Conservation (phyloP, 2,888 invertebrate genomes). For the Ischnus inquisitorius region DNA sequence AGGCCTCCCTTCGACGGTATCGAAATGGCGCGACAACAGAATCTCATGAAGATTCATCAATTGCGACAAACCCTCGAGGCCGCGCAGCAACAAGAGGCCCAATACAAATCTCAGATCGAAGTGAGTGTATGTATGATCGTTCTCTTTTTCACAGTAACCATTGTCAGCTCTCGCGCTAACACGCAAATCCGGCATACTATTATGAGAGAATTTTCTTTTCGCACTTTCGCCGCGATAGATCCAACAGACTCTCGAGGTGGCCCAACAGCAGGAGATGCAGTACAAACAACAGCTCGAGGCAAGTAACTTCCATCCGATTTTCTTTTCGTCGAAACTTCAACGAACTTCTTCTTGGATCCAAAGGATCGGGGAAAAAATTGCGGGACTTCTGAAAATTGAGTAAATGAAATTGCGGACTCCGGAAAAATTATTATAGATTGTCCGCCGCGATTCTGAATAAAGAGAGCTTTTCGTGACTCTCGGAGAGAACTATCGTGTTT, state of each 20-base stretch:
- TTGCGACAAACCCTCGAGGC: constrained; percentile 92
- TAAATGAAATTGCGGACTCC: too few species aligned
- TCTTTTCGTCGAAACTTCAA: not conserved
- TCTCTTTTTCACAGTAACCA: constrained; percentile 77
- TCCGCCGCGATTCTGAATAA: too few species aligned
- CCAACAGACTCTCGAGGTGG: constrained; percentile 90
- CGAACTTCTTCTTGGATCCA: too few species aligned
- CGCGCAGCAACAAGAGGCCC: constrained; percentile 92
- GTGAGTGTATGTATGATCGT: constrained; percentile 88
- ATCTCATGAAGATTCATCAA: constrained; percentile 92
- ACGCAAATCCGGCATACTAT: not conserved
- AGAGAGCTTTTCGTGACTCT: too few species aligned
- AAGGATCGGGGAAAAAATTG: too few species aligned
- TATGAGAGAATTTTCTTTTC: constrained; percentile 5
- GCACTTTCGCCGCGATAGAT: constrained; percentile 81
- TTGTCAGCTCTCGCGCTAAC: not conserved
- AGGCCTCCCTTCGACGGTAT: constrained; percentile 87
- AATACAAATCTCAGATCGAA: constrained; percentile 92
- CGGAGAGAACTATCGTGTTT: too few species aligned
- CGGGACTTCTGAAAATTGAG: too few species aligned
- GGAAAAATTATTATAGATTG: too few species aligned
- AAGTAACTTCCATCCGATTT: constrained; percentile 77
- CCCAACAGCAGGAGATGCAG: constrained; percentile 93
- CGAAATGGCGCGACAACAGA: constrained; percentile 92
- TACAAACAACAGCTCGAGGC: constrained; percentile 91